Base-by-base conservation (phyloP, 1,140 invertebrate species). In the Listronotus oregonensis region DNA sequence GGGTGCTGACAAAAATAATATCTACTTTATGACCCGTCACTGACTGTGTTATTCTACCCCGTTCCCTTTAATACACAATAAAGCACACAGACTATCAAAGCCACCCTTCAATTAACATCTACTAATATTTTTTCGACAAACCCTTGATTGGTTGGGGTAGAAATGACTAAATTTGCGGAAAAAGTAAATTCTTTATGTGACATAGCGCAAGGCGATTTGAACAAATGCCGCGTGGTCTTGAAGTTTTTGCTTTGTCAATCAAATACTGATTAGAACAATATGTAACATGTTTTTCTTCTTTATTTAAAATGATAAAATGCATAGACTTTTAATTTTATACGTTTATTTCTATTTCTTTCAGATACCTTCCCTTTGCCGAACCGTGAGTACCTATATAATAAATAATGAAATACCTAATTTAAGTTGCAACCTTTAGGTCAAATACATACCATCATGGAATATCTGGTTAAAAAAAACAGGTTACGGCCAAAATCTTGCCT, bases 61-160 rank as follows among this genome's bases (percentile, higher is more conserved):
- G 49, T 49, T 50, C 58, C 39, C 44, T 60, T 49, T 50, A 60
- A 50, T 60, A 32, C 58, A 44, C 37, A 60, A 60, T 50, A 46
- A 50, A 60, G 58, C 58, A 44, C 49, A 44, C 47, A 60, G 31
- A 21, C 58, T 60, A 60, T 60, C 50, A 34, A 60, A 60, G 49
- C 37, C 58, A 60, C 58, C 58, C 58, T 60, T 60, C 58, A 60
- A 50, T 60, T 60, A 60, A 50, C 50, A 37, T 60, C 58, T 32
- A 60, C 58, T 60, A 44, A 50, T 60, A 60, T 60, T 60, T 60
- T 60, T 60, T 60, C 56, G 34, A 39, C 58, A 60, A 60, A 60
- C 58, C 44, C 49, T 50, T 60, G 58, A 60, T 59, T 59, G 56
- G 42, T 27, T 49, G 46, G 58, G 58, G 32, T 49, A 15, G 44